Base-by-base conservation (phyloP, 2,113 vertebrate genomes). In the Platycercus adscitus region DNA sequence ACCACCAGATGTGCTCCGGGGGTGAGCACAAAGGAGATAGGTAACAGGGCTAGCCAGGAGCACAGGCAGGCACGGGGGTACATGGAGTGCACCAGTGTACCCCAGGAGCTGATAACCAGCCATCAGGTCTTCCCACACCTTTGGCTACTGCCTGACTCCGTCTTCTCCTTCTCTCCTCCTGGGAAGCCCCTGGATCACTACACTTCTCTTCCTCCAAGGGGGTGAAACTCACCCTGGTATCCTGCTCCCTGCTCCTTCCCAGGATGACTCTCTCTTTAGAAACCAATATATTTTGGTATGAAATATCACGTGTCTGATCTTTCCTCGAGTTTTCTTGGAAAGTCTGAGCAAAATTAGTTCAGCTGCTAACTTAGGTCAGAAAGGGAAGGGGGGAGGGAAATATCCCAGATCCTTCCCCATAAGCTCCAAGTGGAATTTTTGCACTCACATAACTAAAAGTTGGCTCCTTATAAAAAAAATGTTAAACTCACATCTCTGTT, bases 11-110 rank as follows among this genome's bases (percentile, higher is more conserved):
- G 0, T 5, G 49, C 20, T 53, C 17, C 13, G 0, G 9, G 53
- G 41, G 20, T 0, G 1, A 88, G 31, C 5, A 3, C 11, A 43
- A 71, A 17, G 31, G 50, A 26, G 21, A 4, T 9, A 11, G 46
- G 46, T 47, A 64, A 12, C 13, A 26, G 52, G 8, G 56, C 58
- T 50, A 72, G 10, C 37, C 4, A 4, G 53, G 31, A 72, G 8
- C 5, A 0, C 25, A 50, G 50, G 47, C 2, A 0, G 53, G 24
- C 35, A 55, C 0, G 0, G 18, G 10, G 46, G 10, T 6, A 31
- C 7, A 24, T 0, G 8, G 49, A 11, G 31, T 1, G 6, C n/a
- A 35, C 13, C 55, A 65, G 49, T 1, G 4, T 28, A 55, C 11
- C 11, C 43, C 1, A 0, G 20, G 64, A 86, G 39, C 29, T 52